These are phyloP conservation scores for Clytia hemisphaerica DNA, from an alignment of 30 jellyfish, hydroid and myxozoan species.

Conservation along the genomic window DNA sequence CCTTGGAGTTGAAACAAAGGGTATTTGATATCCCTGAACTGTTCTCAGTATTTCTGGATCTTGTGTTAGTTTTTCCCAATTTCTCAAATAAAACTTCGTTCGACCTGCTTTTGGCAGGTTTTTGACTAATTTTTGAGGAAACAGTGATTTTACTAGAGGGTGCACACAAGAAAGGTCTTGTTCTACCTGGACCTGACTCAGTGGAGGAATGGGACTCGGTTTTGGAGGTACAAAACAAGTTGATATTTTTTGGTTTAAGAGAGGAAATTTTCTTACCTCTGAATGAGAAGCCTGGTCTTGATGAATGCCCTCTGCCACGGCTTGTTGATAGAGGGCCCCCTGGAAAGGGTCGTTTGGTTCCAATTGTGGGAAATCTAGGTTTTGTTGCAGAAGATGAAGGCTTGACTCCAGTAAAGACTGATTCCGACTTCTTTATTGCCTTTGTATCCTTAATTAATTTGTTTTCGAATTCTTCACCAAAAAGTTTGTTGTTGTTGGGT, in stretches of 20 bases:
- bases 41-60: neutral
- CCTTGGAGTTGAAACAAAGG: neutral
- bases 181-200: neutral
- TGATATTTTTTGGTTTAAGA: neutral
- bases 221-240: neutral
- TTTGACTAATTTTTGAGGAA: neutral
- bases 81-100: neutral
- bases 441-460: neutral
- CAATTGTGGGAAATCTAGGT: no score
- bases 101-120: neutral
- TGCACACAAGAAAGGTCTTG: neutral
- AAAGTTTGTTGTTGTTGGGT: neutral
- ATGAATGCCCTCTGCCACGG: neutral
- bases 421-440: constrained; percentile 1
- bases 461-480: neutral
- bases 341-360: neutral
- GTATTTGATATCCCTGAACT: constrained; percentile 18
- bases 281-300: neutral
- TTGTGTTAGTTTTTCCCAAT: neutral
- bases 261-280: neutral
- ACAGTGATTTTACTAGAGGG: neutral
- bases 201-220: neutral
- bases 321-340: neutral
- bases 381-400: neutral
- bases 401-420: constrained; percentile 5